Conservation (phyloP, 2,888 invertebrate species). For the Junonia oenone region DNA sequence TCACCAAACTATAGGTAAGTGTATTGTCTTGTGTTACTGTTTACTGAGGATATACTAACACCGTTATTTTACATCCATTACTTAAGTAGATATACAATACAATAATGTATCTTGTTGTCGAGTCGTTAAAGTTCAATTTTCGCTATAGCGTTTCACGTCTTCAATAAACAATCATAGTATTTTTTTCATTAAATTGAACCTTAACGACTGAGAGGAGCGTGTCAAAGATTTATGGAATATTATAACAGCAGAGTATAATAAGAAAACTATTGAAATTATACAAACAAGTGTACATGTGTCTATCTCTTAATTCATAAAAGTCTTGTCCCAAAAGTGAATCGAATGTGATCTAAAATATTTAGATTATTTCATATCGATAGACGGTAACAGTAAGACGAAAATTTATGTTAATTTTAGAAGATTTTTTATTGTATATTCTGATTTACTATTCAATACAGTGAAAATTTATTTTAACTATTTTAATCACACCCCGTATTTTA, state of each 20-base stretch:
- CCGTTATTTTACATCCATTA: constrained; percentile 29
- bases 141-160: constrained; percentile 6
- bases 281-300: not conserved
- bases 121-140: constrained; percentile 15
- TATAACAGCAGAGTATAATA: constrained; percentile 1
- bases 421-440: constrained; percentile 2
- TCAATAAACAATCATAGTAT: not conserved
- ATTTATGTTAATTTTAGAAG: not conserved
- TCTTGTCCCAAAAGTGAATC: not conserved
- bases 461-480: constrained; percentile 6
- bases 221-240: constrained; percentile 10
- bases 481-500: constrained; percentile 7
- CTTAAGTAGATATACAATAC: constrained; percentile 8
- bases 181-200: constrained; percentile 14
- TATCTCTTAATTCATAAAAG: not conserved
- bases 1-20: constrained; percentile 74
- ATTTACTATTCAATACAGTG: not conserved
- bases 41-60: constrained; percentile 63
- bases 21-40: constrained; percentile 75
- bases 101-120: constrained; percentile 22
- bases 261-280: constrained; percentile 10
- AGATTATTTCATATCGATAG: not conserved
- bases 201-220: constrained; percentile 15
- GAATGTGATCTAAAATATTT: not conserved
- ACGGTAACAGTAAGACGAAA: not conserved